Base-by-base conservation (phyloP, 2,888 invertebrate genomes). In the Liopterus haemorrhoidalis region DNA sequence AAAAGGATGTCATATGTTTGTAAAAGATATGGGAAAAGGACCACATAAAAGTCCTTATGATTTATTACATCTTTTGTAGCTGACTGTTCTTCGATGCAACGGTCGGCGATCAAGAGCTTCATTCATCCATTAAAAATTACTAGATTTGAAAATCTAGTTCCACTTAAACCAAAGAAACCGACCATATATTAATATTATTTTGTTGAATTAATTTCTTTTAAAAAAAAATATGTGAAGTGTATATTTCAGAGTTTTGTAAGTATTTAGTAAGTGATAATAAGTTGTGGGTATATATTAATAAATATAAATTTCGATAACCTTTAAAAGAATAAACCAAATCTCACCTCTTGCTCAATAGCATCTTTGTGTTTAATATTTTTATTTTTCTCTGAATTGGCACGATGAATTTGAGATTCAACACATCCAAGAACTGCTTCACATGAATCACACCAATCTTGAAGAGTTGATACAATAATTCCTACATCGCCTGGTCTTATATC, bases 401-500 rank as follows among this genome's bases (percentile, higher is more conserved):
- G 74, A 50, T 78, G 78, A 53, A 95, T 91, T 70, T 95, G 94
- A 41, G 81, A 77, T 62, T 94, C 93, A 5, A 96, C 90, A 54
- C 90, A 91, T 50, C 77, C 79, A 44, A 95, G 75, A 16, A 95
- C 89, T 2, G 83, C 81, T 62, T 94, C 92, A 62, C 94, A 96
- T 2, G 86, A 78, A 51, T 85, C 81, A 62, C 92, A 92, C 95
- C 94, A 92, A 54, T 86, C 85, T 31, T 86, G 82, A 16, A 92
- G 69, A 5, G 88, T 89, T 48, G 81, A 78, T 0, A 87, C 82
- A 36, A 95, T 91, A 45, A 81, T 75, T 8, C 82, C 76, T 0
- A 94, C 79, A 61, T 93, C 90, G 39, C 85, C 87, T 0, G 85
- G 78, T 22, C 85, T 78, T 20, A 95, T 93, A 61, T 97, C 96